A percentile compares a stretch with the other conserved stretches of the same genome.
Conservation (phyloP, 2,113 vertebrate genomes). For the Mus musculus region GRCm39 chr16:31958501-31959000, state of each 20-base stretch:
- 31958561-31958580: not conserved
- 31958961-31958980: too few relatives aligned
- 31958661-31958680: not conserved
- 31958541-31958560: not conserved
- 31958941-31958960: not conserved
- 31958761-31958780: not conserved
- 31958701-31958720: not conserved
- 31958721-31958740: not conserved
- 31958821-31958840: not conserved
- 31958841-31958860: not conserved
- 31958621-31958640: not conserved
- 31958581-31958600: not conserved
- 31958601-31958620: not conserved
- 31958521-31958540: not conserved
- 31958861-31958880: not conserved
- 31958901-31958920: not conserved
- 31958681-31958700: not conserved
- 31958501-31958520: not conserved
- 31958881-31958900: not conserved
- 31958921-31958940: not conserved
- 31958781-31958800: not conserved
- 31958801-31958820: not conserved
- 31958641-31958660: not conserved
- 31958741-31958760: not conserved
- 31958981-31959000: too few relatives aligned